Base-by-base conservation (phyloP, 2,888 invertebrate genomes). In the Daptonema setosum region DNA sequence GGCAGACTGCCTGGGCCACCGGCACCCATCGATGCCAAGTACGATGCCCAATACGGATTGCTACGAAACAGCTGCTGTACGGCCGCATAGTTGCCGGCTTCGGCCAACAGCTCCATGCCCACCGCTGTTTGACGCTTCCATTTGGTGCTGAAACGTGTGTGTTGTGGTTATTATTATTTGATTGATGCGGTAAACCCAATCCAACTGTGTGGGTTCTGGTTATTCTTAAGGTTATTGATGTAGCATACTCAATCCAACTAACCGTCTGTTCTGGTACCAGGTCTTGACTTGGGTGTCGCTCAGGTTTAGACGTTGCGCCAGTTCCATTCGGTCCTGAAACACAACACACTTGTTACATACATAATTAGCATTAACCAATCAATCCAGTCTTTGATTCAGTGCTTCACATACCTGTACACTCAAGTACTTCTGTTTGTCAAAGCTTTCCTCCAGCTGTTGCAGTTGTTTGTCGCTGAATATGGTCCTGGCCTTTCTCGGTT, bases 281-380 rank as follows among this genome's bases (percentile, higher is more conserved):
- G 97, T 97, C 76, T 97, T 97, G 71, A 97, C 95, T 78, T 99
- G 97, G 55, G 95, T 97, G 75, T 97, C 97, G 50, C 88, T 90
- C 58, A 97, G 79, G 67, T 87, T 86, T 66, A 97, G 70, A 59
- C 70, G 66, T 52, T 88, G 85, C 0, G 97, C 95, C 67, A 97
- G 79, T 75, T 97, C 95, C 87, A 95, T 90, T 63, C 95, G 65
- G 73, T 97, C 93, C 72, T 93, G 95, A 11, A n/a, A n/a, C n/a
- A n/a, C n/a, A n/a, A n/a, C n/a, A n/a, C n/a, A n/a, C n/a, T n/a
- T n/a, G n/a, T n/a, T n/a, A n/a, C n/a, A n/a, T n/a, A n/a, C n/a
- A n/a, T n/a, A n/a, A n/a, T n/a, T n/a, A n/a, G n/a, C n/a, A n/a
- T n/a, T n/a, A n/a, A n/a, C n/a, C n/a, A n/a, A n/a, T n/a, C n/a